Base-by-base conservation (phyloP, 2,797 vertebrate genomes). In the Eremophila alpestris region DNA sequence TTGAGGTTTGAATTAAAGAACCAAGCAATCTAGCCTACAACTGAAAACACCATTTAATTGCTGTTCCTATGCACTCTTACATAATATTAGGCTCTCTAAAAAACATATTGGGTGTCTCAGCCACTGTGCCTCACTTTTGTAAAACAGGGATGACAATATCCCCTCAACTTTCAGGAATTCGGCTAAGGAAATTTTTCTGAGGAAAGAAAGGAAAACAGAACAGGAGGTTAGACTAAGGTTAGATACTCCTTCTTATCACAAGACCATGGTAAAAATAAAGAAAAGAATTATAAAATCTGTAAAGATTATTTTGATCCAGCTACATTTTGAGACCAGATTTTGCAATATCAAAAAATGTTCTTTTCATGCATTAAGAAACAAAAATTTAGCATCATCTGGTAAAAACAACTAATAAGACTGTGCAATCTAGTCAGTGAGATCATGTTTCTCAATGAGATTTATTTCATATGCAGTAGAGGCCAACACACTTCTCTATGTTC, bases 241-340 rank as follows among this genome's bases (percentile, higher is more conserved):
- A 70, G 26, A 43, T 38, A 19, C 5, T 20, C 7, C 16, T 5
- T 64, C 13, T 27, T 59, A 70, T 23, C 5, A 41, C 7, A 82
- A 34, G 8, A 54, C 7, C 6, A 36, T 4, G 3, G 4, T 7
- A 51, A 41, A 77, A 76, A 32, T n/a, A 1, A 2, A 2, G 7
- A 55, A 30, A 45, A n/a, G n/a, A 36, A 4, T 1, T 16, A 14
- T 12, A 22, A 92, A 74, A 74, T 15, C 7, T 34, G 10, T 38
- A 34, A 63, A 51, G 13, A 17, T 12, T 79, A 60, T 3, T 13
- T 71, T 86, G 27, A 76, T 34, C 19, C 24, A 68, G 10, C 4
- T 56, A 45, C 29, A 9, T 65, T 87, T 41, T 74, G 27, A 63
- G 27, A 49, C 4, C 10, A 56, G 45, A 75, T 0, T 56, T 76